Base-by-base conservation (phyloP, 2,113 vertebrate genomes). In the Vombatus ursinus region DNA sequence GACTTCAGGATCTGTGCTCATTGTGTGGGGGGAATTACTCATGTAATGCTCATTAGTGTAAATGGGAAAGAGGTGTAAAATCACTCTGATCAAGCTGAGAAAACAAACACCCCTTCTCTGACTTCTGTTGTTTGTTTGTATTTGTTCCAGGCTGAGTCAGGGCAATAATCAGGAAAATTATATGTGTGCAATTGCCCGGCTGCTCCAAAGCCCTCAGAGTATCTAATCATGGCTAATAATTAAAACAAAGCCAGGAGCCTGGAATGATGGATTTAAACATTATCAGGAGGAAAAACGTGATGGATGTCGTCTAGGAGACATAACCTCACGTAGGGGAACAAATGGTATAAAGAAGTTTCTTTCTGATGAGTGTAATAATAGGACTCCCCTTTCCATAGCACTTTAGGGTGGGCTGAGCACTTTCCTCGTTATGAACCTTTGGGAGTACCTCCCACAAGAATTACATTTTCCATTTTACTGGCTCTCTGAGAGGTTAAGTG, bases 161-260 rank as follows among this genome's bases (percentile, higher is more conserved):
- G 94, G 96, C 98, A 97, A 97, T 98, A 98, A 98, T 97, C 96
- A 98, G 96, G 96, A 91, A 98, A 98, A 98, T 98, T 98, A 97
- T 91, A 95, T 1, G 1, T 93, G 97, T 98, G 98, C 98, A 98
- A 89, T 98, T 95, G 97, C 90, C 90, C 44, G 2, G 92, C 93
- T 96, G 96, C 90, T 97, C 97, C 96, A 97, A 97, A 97, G 96
- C 51, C 23, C 95, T 98, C 92, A 97, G 96, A 97, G 94, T 95
- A 96, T 97, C 96, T 98, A 95, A 94, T 94, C 91, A 97, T 96
- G 96, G 97, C 96, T 97, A 98, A 98, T 98, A 98, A 98, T 92
- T 91, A 97, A 97, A 97, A 96, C 96, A 97, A 97, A 97, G 89
- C 93, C 94, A 98, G 96, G 77, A 97, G 91, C 96, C 95, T 96